Evolutionary conservation across 1,140 invertebrate genomes (phyloP).

Genomic region (Neodiprion lecontei): DNA sequence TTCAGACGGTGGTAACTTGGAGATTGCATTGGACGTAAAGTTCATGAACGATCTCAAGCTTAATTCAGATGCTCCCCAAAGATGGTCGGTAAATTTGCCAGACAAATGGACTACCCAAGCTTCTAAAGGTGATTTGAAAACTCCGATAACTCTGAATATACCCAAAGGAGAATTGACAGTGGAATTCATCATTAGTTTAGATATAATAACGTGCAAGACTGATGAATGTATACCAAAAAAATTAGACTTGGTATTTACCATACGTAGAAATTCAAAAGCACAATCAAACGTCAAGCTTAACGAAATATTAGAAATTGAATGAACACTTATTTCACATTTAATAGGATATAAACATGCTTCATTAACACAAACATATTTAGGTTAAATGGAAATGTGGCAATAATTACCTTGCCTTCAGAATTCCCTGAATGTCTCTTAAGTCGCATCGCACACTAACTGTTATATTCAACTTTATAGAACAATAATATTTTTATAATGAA

Average conservation of each 20-base stretch:
- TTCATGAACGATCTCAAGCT: conserved; percentile 67
- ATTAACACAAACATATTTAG: no score
- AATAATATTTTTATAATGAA: conserved; percentile 5
- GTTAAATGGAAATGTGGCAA: no score
- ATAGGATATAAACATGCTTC: no score
- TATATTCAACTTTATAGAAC: neutral
- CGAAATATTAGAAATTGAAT: conserved; percentile 37
- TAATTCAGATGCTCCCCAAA: conserved; percentile 71
- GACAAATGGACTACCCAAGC: conserved; percentile 47
- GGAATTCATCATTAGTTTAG: conserved; percentile 52
- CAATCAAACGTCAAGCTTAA: conserved; percentile 36
- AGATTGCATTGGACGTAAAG: conserved; percentile 56
- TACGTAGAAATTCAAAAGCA: conserved; percentile 47
- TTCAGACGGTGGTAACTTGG: conserved; percentile 59
- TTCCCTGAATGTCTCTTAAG: no score
- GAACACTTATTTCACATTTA: neutral
- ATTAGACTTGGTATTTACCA: conserved; percentile 54
- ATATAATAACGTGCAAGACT: conserved; percentile 58
- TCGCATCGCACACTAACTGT: neutral
- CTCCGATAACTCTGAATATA: conserved; percentile 50
- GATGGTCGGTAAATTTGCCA: conserved; percentile 61
- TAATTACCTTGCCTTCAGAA: no score
- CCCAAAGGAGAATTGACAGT: conserved; percentile 37
- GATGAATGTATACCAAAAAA: conserved; percentile 60
- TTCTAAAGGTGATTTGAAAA: conserved; percentile 44